A percentile compares a stretch with the other conserved stretches of the same genome.
Conservation (phyloP, 2,888 invertebrate species). For the Apomyelois bistriatella region DNA sequence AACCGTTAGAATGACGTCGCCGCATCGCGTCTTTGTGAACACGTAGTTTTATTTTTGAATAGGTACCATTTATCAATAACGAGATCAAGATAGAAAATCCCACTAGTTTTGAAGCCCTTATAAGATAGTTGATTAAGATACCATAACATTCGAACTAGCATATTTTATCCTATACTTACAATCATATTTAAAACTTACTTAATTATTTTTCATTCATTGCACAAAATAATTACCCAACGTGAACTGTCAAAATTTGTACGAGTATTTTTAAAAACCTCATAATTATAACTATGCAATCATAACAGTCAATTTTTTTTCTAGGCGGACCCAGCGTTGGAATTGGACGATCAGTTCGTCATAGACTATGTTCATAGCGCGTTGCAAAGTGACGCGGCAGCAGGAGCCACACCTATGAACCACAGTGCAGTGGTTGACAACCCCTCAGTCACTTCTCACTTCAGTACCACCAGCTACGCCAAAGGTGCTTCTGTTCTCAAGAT, state of each 20-base stretch:
- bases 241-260: background rate
- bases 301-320: conserved; percentile 28
- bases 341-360: conserved; percentile 82
- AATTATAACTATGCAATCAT: background rate
- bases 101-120: too few species aligned
- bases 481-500: conserved; percentile 83
- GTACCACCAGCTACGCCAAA: conserved; percentile 85
- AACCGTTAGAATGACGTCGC: too few species aligned
- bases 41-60: too few species aligned
- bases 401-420: conserved; percentile 65
- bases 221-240: too few species aligned
- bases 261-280: background rate
- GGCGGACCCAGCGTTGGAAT: conserved; percentile 57
- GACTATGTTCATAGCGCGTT: conserved; percentile 84
- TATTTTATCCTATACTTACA: too few species aligned
- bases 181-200: too few species aligned
- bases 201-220: too few species aligned
- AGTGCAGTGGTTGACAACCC: conserved; percentile 74
- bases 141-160: too few species aligned
- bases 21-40: too few species aligned
- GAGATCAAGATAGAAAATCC: too few species aligned
- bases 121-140: too few species aligned
- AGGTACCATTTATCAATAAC: too few species aligned
- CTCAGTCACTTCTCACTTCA: conserved; percentile 82
- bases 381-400: conserved; percentile 71